Evolutionary conservation across 2,797 vertebrate genomes (phyloP).

Genomic region (Heliangelus exortis): DNA sequence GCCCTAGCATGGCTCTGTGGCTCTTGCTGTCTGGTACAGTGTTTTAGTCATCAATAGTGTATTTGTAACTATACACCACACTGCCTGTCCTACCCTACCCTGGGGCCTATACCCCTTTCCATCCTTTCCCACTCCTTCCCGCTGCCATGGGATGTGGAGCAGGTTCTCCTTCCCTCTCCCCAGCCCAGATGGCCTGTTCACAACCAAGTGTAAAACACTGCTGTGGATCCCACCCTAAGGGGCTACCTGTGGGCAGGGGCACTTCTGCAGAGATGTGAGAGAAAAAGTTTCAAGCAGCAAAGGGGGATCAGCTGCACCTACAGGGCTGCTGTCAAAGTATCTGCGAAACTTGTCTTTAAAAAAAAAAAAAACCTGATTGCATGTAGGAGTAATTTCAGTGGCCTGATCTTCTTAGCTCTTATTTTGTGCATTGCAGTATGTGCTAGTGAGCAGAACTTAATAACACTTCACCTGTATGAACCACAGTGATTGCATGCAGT

Average conservation of each 20-base stretch:
- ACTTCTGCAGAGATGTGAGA: not conserved
- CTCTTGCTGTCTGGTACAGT: not conserved
- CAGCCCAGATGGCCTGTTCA: not conserved
- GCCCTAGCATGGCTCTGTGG: not conserved
- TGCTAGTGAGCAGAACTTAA: constrained; percentile 48
- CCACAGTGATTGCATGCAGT: constrained; percentile 19
- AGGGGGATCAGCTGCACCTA: not conserved
- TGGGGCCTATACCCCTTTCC: not conserved
- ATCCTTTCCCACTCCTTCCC: accelerated
- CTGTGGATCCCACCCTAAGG: accelerated
- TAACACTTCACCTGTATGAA: constrained; percentile 43
- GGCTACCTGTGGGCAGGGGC: not conserved
- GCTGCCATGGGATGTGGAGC: not conserved
- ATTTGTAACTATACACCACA: not conserved
- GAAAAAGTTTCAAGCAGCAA: not conserved
- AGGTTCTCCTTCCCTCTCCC: not conserved
- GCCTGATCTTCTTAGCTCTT: not conserved
- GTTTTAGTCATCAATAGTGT: not conserved
- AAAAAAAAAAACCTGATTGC: not conserved
- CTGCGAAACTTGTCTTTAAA: not conserved
- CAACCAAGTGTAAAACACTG: accelerated
- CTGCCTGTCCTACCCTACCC: not conserved
- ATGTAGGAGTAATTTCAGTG: not conserved
- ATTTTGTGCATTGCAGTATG: not conserved
- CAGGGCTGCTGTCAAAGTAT: not conserved